Percentiles rank a stretch among this genome's conserved stretches.
These are phyloP conservation scores for Lampris megalopsis DNA, from an alignment of 2,113 vertebrate genomes.

Conservation along the genomic window DNA sequence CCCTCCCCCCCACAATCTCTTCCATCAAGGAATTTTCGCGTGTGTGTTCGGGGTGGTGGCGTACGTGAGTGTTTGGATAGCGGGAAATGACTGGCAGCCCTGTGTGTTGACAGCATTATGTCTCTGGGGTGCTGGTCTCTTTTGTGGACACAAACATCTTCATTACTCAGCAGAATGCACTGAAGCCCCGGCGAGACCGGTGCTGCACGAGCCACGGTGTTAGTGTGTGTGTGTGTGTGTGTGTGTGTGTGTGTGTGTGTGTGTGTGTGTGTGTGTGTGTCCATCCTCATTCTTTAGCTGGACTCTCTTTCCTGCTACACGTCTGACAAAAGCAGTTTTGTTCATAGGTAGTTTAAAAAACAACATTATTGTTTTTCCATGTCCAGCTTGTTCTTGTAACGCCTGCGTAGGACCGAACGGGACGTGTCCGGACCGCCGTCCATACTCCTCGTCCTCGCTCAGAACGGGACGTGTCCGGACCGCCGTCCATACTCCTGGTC, in stretches of 20 bases:
- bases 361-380: too few species aligned
- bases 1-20: too few species aligned
- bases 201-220: constrained; percentile 20
- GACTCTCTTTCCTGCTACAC: neutral
- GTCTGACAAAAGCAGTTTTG: neutral
- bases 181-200: constrained; percentile 49
- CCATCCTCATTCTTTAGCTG: neutral
- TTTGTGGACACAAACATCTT: constrained; percentile 55
- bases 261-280: neutral
- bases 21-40: too few species aligned
- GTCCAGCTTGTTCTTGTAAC: too few species aligned
- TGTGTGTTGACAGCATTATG: constrained; percentile 59
- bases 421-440: too few species aligned
- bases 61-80: constrained; percentile 29
- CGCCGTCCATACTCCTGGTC: too few species aligned
- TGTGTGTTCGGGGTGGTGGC: too few species aligned
- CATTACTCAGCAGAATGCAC: constrained; percentile 68
- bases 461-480: too few species aligned
- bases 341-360: constrained; percentile 20
- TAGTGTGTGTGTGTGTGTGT: constrained; percentile 20
- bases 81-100: constrained; percentile 24
- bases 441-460: too few species aligned
- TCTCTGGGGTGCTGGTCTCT: constrained; percentile 47
- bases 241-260: constrained; percentile 1
- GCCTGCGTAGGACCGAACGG: too few species aligned